These are phyloP conservation scores for Epicauta chinensis DNA, from an alignment of 1,140 invertebrate genomes.

Conservation along the genomic window DNA sequence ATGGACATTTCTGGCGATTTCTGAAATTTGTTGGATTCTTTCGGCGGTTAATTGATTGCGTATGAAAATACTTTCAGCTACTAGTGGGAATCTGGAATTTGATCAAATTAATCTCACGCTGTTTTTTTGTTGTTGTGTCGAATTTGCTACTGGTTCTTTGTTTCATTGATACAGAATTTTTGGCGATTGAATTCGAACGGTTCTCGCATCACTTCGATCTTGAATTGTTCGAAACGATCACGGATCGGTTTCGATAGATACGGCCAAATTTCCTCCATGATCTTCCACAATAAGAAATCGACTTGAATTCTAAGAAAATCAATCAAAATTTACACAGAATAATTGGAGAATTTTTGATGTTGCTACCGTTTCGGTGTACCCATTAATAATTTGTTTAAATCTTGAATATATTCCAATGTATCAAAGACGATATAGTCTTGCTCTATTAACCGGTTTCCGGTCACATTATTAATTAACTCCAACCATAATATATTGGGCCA, in stretches of 20 bases:
- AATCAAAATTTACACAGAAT: neutral
- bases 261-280: slow-evolving; percentile 11
- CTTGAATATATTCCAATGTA: slow-evolving; percentile 7
- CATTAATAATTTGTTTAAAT: slow-evolving; percentile 11
- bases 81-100: slow-evolving; percentile 16
- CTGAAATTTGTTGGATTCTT: slow-evolving; percentile 9
- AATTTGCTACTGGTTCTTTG: slow-evolving; percentile 8
- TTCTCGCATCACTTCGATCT: neutral
- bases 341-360: neutral
- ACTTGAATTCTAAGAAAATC: slow-evolving; percentile 16
- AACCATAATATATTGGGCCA: slow-evolving; percentile 5
- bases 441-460: neutral
- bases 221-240: slow-evolving; percentile 5
- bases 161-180: slow-evolving; percentile 17
- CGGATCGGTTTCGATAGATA: slow-evolving; percentile 2
- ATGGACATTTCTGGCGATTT: slow-evolving; percentile 5
- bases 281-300: slow-evolving; percentile 21
- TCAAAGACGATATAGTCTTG: slow-evolving; percentile 8
- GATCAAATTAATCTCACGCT: neutral
- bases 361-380: slow-evolving; percentile 12
- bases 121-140: no score
- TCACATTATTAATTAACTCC: slow-evolving; percentile 1
- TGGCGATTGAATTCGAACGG: slow-evolving; percentile 4
- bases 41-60: slow-evolving; percentile 6
- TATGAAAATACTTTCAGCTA: slow-evolving; percentile 6